A percentile compares a stretch with the other conserved stretches of the same genome.
Evolutionary conservation across 2,113 vertebrate species (phyloP).

Genomic region (Erpornis zantholeuca): DNA sequence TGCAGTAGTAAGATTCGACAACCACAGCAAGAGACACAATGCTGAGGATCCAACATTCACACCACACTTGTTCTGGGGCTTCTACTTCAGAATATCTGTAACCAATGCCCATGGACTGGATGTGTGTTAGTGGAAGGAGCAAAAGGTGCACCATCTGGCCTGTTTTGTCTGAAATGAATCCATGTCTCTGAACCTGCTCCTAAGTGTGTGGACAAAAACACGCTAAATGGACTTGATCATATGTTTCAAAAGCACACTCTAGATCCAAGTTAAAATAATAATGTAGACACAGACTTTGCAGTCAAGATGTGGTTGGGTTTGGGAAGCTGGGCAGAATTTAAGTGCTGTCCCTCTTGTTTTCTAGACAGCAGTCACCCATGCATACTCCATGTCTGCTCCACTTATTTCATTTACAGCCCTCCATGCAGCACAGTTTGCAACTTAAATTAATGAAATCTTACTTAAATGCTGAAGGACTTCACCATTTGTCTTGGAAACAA

Average conservation of each 20-base stretch:
- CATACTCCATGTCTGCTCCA: rapidly evolving
- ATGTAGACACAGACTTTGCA: background rate
- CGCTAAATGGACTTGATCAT: background rate
- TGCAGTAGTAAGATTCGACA: background rate
- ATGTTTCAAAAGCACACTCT: background rate
- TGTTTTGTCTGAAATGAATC: background rate
- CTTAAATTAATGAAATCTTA: background rate
- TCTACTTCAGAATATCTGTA: background rate
- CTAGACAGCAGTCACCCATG: background rate
- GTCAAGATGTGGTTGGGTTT: background rate
- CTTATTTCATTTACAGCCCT: background rate
- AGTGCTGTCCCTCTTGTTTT: background rate
- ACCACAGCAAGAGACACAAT: background rate
- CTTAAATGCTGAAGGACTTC: background rate
- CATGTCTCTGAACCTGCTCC: background rate
- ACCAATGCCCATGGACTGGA: background rate
- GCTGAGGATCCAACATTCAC: background rate
- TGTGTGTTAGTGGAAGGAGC: background rate
- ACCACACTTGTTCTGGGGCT: background rate
- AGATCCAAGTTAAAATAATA: background rate
- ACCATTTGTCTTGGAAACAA: background rate
- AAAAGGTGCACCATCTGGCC: background rate
- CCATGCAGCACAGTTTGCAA: background rate
- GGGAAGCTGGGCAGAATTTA: background rate
- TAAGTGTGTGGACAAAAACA: background rate